Conservation (phyloP, 2,113 vertebrate species). For the Cairina moschata region DNA sequence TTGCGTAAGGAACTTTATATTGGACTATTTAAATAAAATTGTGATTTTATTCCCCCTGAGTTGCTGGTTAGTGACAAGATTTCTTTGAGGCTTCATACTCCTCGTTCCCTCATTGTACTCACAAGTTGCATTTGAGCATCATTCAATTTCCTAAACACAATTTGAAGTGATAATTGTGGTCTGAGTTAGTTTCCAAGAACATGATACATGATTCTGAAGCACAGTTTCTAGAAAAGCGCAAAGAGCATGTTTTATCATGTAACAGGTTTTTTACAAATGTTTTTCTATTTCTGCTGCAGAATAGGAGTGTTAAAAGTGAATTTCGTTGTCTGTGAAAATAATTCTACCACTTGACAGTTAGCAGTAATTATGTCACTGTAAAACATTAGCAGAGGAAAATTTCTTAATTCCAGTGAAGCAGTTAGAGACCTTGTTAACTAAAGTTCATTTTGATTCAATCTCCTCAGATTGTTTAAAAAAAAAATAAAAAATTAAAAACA, state of each 20-base stretch:
- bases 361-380: conserved; percentile 70
- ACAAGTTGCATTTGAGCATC: conserved; percentile 49
- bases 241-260: conserved; percentile 45
- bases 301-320: conserved; percentile 40
- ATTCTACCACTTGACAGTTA: conserved; percentile 45
- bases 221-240: conserved; percentile 61
- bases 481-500: neutral
- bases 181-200: conserved; percentile 56
- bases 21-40: conserved; percentile 80
- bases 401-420: conserved; percentile 43
- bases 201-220: conserved; percentile 49
- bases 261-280: conserved; percentile 44
- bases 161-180: conserved; percentile 48
- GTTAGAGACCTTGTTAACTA: conserved; percentile 20
- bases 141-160: conserved; percentile 14
- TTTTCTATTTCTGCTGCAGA: conserved; percentile 48
- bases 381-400: conserved; percentile 63
- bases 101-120: conserved; percentile 69
- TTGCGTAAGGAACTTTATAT: conserved; percentile 73
- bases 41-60: conserved; percentile 62
- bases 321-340: conserved; percentile 40
- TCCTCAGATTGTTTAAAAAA: conserved; percentile 56
- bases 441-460: conserved; percentile 31
- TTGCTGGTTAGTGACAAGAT: conserved; percentile 44
- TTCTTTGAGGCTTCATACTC: conserved; percentile 55